phyloP scores from a whole-genome alignment of 2,888 invertebrate genomes.

The Neelides folsomi region DNA sequence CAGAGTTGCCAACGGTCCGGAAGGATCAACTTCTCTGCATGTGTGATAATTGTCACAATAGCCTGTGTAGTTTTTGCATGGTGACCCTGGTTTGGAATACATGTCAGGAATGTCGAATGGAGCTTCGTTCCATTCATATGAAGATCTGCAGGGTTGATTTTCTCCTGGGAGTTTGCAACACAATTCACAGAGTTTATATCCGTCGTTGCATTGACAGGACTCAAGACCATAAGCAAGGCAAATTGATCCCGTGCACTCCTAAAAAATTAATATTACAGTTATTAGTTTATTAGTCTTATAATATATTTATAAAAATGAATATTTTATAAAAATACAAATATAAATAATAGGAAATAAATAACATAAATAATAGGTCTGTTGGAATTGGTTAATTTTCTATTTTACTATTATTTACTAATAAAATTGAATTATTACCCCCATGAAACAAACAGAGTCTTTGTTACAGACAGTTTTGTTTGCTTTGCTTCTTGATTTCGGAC shows the following conservation, averaged over 20 bases:
- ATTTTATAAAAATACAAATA: no score
- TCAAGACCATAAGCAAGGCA: conserved; percentile 90
- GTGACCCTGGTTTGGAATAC: conserved; percentile 85
- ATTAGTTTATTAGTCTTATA: no score
- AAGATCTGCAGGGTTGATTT: conserved; percentile 68
- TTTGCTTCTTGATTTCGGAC: conserved; percentile 83
- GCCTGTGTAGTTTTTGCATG: conserved; percentile 86
- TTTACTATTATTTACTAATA: no score
- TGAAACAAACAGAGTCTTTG: conserved; percentile 87
- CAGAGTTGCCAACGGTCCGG: conserved; percentile 77
- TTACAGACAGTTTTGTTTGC: conserved; percentile 91
- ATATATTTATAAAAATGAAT: no score
- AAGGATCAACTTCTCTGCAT: conserved; percentile 82
- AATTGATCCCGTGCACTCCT: conserved; percentile 96
- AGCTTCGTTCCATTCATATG: conserved; percentile 75
- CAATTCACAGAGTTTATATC: conserved; percentile 75
- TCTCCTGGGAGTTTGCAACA: conserved; percentile 80
- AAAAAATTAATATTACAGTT: conserved; percentile 8
- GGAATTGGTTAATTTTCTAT: no score
- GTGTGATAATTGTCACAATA: conserved; percentile 58
- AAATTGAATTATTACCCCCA: no score
- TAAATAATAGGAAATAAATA: not conserved
- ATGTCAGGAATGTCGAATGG: conserved; percentile 86
- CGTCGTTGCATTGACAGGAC: conserved; percentile 83
- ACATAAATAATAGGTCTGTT: no score